These are phyloP conservation scores for Sardinella longiceps DNA, from an alignment of 2,797 vertebrate species.

Conservation along the genomic window DNA sequence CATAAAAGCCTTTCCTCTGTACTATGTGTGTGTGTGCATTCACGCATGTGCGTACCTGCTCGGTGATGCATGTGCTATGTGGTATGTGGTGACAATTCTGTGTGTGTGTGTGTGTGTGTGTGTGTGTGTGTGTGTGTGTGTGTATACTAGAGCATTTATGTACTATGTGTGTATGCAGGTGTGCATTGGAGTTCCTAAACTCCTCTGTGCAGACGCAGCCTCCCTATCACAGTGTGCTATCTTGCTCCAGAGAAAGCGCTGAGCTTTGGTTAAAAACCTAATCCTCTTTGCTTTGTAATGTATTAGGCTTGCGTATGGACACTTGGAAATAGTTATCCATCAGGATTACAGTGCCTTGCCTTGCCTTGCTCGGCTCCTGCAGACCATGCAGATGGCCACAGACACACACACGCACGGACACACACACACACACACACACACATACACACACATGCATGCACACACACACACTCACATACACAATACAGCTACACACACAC, in stretches of 20 bases:
- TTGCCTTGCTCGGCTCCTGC: not conserved
- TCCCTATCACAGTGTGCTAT: not conserved
- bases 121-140: not conserved
- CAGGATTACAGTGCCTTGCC: not conserved
- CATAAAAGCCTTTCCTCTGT: too few relatives aligned
- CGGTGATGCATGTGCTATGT: not conserved
- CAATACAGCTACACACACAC: too few relatives aligned
- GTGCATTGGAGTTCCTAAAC: not conserved
- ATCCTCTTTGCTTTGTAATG: constrained; percentile 6
- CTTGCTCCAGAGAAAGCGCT: not conserved
- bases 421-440: too few relatives aligned
- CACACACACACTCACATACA: too few relatives aligned
- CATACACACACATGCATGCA: too few relatives aligned
- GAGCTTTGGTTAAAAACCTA: constrained; percentile 2
- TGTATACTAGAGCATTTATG: not conserved
- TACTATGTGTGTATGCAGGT: not conserved
- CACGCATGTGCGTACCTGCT: not conserved
- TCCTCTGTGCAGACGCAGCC: not conserved
- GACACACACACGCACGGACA: too few relatives aligned
- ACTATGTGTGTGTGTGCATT: not conserved
- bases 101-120: not conserved
- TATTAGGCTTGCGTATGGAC: not conserved
- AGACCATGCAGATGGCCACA: not conserved
- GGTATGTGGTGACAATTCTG: not conserved
- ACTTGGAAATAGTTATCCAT: not conserved